These are phyloP conservation scores for Myzus persicae DNA, from an alignment of 1,140 invertebrate genomes.

Conservation along the genomic window DNA sequence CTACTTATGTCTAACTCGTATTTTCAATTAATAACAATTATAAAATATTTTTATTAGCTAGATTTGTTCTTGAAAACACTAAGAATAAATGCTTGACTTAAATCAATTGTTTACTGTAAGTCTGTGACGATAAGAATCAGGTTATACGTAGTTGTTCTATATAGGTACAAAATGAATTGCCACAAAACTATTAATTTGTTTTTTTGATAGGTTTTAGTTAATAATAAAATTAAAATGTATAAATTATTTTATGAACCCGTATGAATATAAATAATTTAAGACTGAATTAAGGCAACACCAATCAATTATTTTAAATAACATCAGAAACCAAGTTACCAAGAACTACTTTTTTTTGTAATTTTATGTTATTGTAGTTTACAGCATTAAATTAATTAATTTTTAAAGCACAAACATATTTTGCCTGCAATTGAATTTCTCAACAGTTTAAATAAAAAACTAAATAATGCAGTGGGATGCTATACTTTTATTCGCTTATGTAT, in stretches of 20 bases:
- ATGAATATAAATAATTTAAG: neutral
- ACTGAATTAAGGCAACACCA: neutral
- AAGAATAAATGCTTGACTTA: neutral
- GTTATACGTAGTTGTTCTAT: neutral
- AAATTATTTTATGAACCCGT: neutral
- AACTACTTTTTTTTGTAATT: neutral
- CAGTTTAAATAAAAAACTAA: neutral
- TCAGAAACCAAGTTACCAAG: neutral
- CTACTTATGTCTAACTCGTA: neutral
- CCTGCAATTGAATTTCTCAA: neutral
- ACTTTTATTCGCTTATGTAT: conserved; percentile 6
- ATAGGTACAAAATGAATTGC: neutral
- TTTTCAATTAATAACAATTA: neutral
- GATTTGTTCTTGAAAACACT: neutral
- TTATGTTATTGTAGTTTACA: neutral
- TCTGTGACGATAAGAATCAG: neutral
- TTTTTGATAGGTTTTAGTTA: neutral
- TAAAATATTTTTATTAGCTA: neutral
- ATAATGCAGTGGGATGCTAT: neutral
- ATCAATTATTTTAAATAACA: neutral
- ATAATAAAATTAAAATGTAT: neutral
- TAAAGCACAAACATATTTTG: neutral
- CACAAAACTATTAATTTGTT: neutral
- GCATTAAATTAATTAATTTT: neutral
- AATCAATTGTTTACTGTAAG: neutral